Evolutionary conservation across 1,140 invertebrate species (phyloP).

Genomic region (Vanessa atalanta): DNA sequence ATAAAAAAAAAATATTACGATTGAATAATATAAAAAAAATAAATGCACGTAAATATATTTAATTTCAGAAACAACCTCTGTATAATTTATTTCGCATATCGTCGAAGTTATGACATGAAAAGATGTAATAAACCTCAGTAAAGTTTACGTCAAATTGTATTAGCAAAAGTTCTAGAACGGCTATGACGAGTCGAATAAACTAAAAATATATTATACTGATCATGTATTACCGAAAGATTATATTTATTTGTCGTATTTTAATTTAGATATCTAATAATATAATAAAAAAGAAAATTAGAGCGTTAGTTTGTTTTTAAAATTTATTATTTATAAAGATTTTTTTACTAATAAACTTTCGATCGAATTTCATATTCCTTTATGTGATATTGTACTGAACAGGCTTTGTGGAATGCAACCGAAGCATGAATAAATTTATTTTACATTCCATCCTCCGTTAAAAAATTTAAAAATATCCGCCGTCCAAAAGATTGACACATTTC

Average conservation of each 20-base stretch:
- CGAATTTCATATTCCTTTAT: too few species aligned
- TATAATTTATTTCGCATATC: slow-evolving; percentile 30
- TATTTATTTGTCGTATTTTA: too few species aligned
- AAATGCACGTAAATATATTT: background rate
- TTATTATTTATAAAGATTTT: too few species aligned
- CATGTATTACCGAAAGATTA: too few species aligned
- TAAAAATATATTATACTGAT: background rate
- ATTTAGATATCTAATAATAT: too few species aligned
- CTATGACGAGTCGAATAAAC: slow-evolving; percentile 3
- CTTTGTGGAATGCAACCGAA: too few species aligned
- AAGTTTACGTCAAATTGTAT: slow-evolving; percentile 36
- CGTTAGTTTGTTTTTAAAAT: too few species aligned
- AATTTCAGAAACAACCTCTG: slow-evolving; percentile 22
- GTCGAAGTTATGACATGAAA: slow-evolving; percentile 37
- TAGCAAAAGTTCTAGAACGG: slow-evolving; percentile 22
- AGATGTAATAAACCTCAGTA: slow-evolving; percentile 37
- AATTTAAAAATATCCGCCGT: background rate
- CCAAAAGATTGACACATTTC: background rate
- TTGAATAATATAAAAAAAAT: too few species aligned
- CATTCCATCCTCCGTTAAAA: background rate
- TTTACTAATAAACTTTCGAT: too few species aligned
- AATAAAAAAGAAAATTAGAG: too few species aligned
- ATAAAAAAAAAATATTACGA: background rate
- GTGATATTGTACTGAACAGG: too few species aligned
- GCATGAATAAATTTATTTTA: too few species aligned